phyloP scores from a whole-genome alignment of 2,888 invertebrate species.

The Cheilosia urbana region DNA sequence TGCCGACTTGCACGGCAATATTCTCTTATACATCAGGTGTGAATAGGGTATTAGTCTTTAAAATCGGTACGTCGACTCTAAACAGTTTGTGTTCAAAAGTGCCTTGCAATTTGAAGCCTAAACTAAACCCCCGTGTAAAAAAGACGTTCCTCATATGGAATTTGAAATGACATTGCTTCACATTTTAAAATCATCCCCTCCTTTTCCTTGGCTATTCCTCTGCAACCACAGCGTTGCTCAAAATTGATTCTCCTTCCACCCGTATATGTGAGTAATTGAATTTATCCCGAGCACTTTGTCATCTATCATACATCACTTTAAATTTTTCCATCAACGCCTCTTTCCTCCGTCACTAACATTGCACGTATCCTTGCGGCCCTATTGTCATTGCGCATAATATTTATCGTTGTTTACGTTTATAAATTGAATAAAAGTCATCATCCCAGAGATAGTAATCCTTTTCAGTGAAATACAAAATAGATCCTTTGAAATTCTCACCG shows the following conservation, averaged over 20 bases:
- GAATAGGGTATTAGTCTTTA: too few species aligned
- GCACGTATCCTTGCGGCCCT: slow-evolving; percentile 1
- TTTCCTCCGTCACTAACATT: neutral
- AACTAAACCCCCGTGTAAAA: too few species aligned
- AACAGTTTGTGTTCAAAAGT: too few species aligned
- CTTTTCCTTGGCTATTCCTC: neutral
- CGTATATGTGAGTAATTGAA: slow-evolving; percentile 41
- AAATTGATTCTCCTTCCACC: slow-evolving; percentile 23
- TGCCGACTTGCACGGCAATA: too few species aligned
- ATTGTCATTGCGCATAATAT: slow-evolving; percentile 44
- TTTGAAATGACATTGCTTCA: neutral
- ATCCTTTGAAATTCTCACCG: slow-evolving; percentile 50
- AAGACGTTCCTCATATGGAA: too few species aligned
- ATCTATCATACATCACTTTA: slow-evolving; percentile 53
- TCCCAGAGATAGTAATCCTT: slow-evolving; percentile 49
- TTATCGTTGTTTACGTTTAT: slow-evolving; percentile 67
- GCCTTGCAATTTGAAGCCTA: too few species aligned
- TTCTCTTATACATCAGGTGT: too few species aligned
- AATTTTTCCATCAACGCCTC: slow-evolving; percentile 12
- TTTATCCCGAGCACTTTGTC: slow-evolving; percentile 41
- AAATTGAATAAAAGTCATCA: slow-evolving; percentile 69
- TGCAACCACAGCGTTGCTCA: neutral
- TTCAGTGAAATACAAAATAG: slow-evolving; percentile 2
- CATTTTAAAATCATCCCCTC: neutral
- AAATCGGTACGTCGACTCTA: too few species aligned